Evolutionary conservation across 2,113 vertebrate genomes (phyloP).

Genomic region (Nasalis larvatus): DNA sequence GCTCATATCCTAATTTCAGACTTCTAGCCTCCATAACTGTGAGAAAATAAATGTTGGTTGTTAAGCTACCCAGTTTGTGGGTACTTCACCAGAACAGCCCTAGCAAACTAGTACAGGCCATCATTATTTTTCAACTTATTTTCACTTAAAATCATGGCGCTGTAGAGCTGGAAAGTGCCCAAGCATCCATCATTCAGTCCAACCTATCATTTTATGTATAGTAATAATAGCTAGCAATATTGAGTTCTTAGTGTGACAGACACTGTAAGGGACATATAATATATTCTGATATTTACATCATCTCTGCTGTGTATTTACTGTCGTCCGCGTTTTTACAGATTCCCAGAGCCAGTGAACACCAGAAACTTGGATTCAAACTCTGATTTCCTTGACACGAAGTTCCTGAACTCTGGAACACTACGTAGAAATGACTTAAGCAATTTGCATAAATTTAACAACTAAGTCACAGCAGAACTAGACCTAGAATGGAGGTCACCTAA

Average conservation of each 20-base stretch:
- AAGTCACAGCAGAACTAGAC: not conserved
- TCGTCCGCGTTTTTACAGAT: not conserved
- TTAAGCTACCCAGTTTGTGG: not conserved
- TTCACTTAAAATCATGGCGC: slow-evolving; percentile 3
- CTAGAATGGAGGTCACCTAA: not conserved
- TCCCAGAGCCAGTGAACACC: not conserved
- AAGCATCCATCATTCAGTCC: not conserved
- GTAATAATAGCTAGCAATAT: not conserved
- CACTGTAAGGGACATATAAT: not conserved
- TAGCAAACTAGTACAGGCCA: not conserved
- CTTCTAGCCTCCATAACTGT: not conserved
- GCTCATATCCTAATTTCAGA: not conserved
- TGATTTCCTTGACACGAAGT: not conserved
- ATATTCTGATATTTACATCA: not conserved
- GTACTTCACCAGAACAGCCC: not conserved
- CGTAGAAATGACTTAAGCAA: not conserved
- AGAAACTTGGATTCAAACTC: not conserved
- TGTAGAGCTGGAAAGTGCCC: not conserved
- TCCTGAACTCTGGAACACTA: not conserved
- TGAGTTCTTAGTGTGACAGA: not conserved
- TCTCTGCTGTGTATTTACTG: not conserved
- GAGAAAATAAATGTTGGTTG: not conserved
- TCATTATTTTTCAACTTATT: not conserved
- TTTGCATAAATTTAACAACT: not conserved
- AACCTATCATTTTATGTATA: not conserved